These are phyloP conservation scores for Parascotia fuliginaria DNA, from an alignment of 2,888 invertebrate species.

Conservation along the genomic window DNA sequence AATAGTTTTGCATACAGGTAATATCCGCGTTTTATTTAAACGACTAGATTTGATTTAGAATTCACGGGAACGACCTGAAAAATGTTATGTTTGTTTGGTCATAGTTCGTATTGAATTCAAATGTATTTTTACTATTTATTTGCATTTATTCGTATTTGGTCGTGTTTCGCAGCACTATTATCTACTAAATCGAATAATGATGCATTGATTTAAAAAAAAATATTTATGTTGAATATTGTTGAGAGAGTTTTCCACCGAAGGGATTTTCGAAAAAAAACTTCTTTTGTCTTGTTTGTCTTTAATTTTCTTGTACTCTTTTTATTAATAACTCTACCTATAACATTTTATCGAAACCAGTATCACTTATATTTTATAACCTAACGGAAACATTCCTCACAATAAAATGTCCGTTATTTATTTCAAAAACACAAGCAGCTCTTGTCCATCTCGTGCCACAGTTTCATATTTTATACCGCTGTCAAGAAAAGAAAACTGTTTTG, in stretches of 20 bases:
- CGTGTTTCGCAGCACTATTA: too few species aligned
- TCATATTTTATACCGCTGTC: slow-evolving; percentile 37
- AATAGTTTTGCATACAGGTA: slow-evolving; percentile 19
- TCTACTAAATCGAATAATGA: background rate
- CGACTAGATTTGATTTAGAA: slow-evolving; percentile 1
- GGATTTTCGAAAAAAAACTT: too few species aligned
- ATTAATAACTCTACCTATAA: too few species aligned
- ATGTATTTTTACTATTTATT: background rate
- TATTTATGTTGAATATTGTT: too few species aligned
- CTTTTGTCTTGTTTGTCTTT: too few species aligned
- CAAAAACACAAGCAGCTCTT: slow-evolving; percentile 4
- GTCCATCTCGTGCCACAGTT: slow-evolving; percentile 22
- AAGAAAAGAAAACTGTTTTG: slow-evolving; percentile 17
- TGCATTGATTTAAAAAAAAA: too few species aligned
- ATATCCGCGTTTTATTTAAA: background rate
- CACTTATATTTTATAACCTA: background rate
- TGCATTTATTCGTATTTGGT: too few species aligned
- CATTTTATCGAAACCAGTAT: too few species aligned
- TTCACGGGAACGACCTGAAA: slow-evolving; percentile 1
- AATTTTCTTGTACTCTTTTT: too few species aligned
- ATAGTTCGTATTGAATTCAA: background rate
- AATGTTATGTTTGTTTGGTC: slow-evolving; percentile 5
- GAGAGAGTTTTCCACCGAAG: too few species aligned
- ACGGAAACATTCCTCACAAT: background rate
- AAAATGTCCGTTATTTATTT: slow-evolving; percentile 9